A percentile compares a stretch with the other conserved stretches of the same genome.
Evolutionary conservation across 2,888 invertebrate genomes (phyloP).

Genomic region (Boloria euphrosyne): DNA sequence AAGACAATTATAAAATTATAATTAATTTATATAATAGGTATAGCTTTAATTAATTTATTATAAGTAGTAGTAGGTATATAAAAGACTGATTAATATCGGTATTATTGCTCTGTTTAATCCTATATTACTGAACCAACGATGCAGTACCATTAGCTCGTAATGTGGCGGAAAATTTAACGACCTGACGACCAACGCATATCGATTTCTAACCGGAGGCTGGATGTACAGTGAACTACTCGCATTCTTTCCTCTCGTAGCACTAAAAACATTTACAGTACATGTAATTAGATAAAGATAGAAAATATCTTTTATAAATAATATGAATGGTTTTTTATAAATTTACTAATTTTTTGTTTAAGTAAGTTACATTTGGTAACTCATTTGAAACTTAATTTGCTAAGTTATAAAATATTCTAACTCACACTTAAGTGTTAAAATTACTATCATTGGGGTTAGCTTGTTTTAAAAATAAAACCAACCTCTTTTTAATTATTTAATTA

Average conservation of each 20-base stretch:
- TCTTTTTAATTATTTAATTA: too few relatives aligned
- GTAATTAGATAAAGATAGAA: not conserved
- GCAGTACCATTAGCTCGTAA: slow-evolving; percentile 12
- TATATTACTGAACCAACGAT: slow-evolving; percentile 11
- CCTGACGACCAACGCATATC: slow-evolving; percentile 11
- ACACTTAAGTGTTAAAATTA: too few relatives aligned
- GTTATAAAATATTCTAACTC: too few relatives aligned
- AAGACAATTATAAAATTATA: too few relatives aligned
- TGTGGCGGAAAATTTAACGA: slow-evolving; percentile 20
- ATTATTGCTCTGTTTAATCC: slow-evolving; percentile 11
- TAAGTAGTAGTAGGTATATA: not conserved
- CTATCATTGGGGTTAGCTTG: too few relatives aligned
- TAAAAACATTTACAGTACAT: not conserved
- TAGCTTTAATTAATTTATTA: slow-evolving; percentile 1
- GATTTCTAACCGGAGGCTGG: slow-evolving; percentile 5
- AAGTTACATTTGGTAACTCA: too few relatives aligned
- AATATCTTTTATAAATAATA: too few relatives aligned
- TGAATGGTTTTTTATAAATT: too few relatives aligned
- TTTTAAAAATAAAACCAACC: too few relatives aligned
- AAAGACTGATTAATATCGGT: not conserved
- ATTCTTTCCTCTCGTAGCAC: not conserved
- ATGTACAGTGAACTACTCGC: not conserved
- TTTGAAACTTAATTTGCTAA: too few relatives aligned
- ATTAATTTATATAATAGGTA: too few relatives aligned
- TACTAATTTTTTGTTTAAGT: too few relatives aligned